Evolutionary conservation across 2,797 vertebrate genomes (phyloP).

Genomic region (Parauchenoglanis ngamensis): DNA sequence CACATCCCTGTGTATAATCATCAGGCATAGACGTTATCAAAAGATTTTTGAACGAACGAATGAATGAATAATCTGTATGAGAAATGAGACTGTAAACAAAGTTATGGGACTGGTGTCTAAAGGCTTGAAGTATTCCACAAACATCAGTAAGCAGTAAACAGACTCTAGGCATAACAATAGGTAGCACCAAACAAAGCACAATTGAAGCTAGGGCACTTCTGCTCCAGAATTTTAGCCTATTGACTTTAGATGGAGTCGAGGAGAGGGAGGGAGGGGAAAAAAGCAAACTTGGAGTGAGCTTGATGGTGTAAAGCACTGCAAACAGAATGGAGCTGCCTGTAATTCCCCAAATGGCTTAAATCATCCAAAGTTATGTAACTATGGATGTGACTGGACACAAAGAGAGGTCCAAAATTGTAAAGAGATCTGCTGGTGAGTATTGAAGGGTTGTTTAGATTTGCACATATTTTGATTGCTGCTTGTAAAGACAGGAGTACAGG

Average conservation of each 20-base stretch:
- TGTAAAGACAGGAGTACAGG: no score
- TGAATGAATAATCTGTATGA: neutral
- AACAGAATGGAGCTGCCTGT: constrained; percentile 39
- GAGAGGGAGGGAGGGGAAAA: constrained; percentile 38
- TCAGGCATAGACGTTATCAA: neutral
- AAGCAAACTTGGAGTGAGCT: constrained; percentile 22
- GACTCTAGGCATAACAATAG: constrained; percentile 44
- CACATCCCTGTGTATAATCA: neutral
- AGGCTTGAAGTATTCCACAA: neutral
- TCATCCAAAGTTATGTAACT: constrained; percentile 29
- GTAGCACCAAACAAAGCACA: constrained; percentile 43
- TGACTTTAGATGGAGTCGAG: constrained; percentile 40
- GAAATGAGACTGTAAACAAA: neutral
- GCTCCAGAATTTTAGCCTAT: constrained; percentile 45
- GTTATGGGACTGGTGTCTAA: neutral
- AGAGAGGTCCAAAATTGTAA: constrained; percentile 30
- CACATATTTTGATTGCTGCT: neutral
- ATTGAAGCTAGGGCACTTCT: constrained; percentile 28
- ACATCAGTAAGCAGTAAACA: constrained; percentile 31
- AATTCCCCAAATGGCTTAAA: constrained; percentile 13
- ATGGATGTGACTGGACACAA: constrained; percentile 46
- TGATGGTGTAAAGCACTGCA: constrained; percentile 33
- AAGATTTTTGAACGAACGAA: neutral
- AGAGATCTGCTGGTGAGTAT: constrained; percentile 50
- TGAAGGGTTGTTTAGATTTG: constrained; percentile 23